Evolutionary conservation across 2,888 invertebrate genomes (phyloP).

Genomic region (Cenopis cana): DNA sequence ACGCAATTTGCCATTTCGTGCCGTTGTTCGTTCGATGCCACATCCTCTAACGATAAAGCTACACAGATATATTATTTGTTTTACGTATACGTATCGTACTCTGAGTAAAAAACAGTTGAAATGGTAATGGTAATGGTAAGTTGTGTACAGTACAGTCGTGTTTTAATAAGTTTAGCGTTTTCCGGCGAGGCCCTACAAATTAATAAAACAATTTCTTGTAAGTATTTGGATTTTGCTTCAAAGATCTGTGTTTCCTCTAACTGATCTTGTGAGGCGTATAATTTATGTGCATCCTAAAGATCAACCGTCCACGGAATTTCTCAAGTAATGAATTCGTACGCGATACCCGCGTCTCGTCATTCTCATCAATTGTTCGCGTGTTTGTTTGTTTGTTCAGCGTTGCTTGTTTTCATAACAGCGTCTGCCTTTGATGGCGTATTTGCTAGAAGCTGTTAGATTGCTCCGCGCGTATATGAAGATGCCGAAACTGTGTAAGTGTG

Average conservation of each 20-base stretch:
- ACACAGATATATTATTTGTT: slow-evolving; percentile 42
- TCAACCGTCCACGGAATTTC: slow-evolving; percentile 44
- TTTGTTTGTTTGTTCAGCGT: slow-evolving; percentile 79
- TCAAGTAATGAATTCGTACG: slow-evolving; percentile 42
- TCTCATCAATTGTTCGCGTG: slow-evolving; percentile 81
- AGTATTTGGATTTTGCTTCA: neutral
- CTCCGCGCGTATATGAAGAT: slow-evolving; percentile 55
- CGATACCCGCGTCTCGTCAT: slow-evolving; percentile 57
- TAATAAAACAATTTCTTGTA: no score
- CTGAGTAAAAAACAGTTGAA: neutral
- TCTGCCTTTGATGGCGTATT: slow-evolving; percentile 80
- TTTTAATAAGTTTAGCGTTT: neutral
- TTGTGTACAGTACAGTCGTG: neutral
- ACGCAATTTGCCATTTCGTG: slow-evolving; percentile 72
- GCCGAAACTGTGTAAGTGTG: slow-evolving; percentile 51
- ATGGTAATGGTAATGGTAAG: neutral
- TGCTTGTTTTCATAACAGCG: slow-evolving; percentile 83
- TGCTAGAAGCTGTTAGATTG: slow-evolving; percentile 74
- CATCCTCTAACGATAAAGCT: slow-evolving; percentile 72
- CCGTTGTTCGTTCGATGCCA: slow-evolving; percentile 58
- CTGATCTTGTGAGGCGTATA: slow-evolving; percentile 63
- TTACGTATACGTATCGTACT: slow-evolving; percentile 22
- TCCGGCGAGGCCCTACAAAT: neutral
- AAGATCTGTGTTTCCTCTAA: neutral
- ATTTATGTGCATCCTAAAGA: slow-evolving; percentile 58